A percentile compares a stretch with the other conserved stretches of the same genome.
These are phyloP conservation scores for Felis chaus DNA, from an alignment of 2,113 vertebrate genomes.

Conservation along the genomic window DNA sequence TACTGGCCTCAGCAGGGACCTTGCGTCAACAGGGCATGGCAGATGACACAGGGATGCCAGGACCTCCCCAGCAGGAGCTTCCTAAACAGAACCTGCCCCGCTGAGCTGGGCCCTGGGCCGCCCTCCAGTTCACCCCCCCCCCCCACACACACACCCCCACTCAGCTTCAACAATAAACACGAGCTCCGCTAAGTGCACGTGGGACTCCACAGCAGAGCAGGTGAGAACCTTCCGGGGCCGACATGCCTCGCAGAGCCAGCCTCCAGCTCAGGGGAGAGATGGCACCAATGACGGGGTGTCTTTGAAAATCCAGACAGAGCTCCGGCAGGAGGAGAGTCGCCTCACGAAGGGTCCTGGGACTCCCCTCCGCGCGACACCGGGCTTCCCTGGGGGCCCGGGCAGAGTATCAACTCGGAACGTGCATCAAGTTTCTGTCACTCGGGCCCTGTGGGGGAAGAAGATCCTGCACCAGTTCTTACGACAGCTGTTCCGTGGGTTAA, in stretches of 20 bases:
- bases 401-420: not conserved
- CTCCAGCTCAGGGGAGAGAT: not conserved
- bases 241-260: not conserved
- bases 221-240: not conserved
- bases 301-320: not conserved
- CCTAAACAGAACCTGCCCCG: not conserved
- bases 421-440: constrained; percentile 31
- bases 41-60: fast-evolving
- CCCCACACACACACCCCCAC: not conserved
- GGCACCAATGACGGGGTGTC: not conserved
- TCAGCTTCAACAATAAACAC: not conserved
- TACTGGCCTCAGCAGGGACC: not conserved
- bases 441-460: not conserved
- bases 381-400: not conserved
- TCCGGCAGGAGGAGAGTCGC: not conserved
- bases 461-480: not conserved
- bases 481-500: constrained; percentile 59
- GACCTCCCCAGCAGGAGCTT: not conserved
- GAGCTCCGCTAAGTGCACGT: not conserved
- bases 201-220: not conserved
- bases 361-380: not conserved
- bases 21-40: not conserved
- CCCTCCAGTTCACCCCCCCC: not conserved
- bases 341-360: not conserved
- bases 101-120: not conserved